Evolutionary conservation across 2,797 vertebrate species (phyloP).

Genomic region (Okamejei kenojei): DNA sequence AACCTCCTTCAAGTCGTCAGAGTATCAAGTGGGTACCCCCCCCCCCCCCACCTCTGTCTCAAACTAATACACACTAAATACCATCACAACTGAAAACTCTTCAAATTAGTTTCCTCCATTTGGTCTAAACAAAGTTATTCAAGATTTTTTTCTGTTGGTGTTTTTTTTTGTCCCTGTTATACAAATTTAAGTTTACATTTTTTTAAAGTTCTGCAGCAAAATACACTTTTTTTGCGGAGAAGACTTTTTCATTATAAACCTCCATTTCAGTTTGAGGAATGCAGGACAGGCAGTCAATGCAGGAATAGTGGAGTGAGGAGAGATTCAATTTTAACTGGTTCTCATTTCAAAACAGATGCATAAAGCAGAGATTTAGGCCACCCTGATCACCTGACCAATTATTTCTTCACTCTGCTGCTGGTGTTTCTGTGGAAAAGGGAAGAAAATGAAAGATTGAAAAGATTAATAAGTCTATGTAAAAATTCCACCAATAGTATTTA

Average conservation of each 20-base stretch:
- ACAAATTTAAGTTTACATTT: background rate
- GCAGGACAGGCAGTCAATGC: constrained; percentile 7
- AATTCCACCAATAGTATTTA: background rate
- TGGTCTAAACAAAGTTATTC: background rate
- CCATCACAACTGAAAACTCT: constrained; percentile 13
- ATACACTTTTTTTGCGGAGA: background rate
- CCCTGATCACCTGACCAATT: constrained; percentile 88
- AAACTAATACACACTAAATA: constrained; percentile 15
- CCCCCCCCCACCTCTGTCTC: background rate
- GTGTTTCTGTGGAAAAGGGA: constrained; percentile 65
- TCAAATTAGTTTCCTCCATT: background rate
- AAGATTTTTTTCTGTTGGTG: background rate
- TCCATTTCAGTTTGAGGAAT: constrained; percentile 5
- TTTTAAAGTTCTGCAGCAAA: background rate
- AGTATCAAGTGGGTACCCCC: background rate
- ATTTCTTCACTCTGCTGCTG: constrained; percentile 75
- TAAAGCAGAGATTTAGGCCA: constrained; percentile 65
- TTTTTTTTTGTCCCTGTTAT: too few species aligned
- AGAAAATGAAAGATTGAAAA: constrained; percentile 18
- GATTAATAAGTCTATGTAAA: background rate
- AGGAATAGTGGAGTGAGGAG: constrained; percentile 19
- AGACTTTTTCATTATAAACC: background rate
- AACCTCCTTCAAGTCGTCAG: background rate
- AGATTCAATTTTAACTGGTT: constrained; percentile 1
- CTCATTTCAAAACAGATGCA: constrained; percentile 11